Percentiles rank a stretch among this genome's conserved stretches.
Evolutionary conservation across 2,888 invertebrate species (phyloP).

Genomic region (Phorcus lineatus): DNA sequence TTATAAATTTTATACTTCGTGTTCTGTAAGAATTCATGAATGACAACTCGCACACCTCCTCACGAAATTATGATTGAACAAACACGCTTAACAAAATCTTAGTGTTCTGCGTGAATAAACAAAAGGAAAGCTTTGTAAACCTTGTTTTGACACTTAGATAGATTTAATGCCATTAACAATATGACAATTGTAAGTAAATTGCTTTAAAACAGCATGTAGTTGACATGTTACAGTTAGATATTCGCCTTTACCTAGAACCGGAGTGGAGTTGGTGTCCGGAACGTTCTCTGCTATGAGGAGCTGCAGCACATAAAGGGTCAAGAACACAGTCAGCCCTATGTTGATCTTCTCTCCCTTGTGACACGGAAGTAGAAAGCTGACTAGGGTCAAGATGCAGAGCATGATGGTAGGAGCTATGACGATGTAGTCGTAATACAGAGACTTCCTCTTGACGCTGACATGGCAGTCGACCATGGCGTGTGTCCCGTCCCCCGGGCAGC

Average conservation of each 20-base stretch:
- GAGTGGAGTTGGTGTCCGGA: slow-evolving; percentile 75
- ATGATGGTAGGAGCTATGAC: slow-evolving; percentile 74
- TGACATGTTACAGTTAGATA: too few relatives aligned
- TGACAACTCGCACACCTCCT: too few relatives aligned
- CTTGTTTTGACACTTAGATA: too few relatives aligned
- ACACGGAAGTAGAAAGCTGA: slow-evolving; percentile 73
- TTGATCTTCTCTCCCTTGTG: slow-evolving; percentile 75
- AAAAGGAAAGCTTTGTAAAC: too few relatives aligned
- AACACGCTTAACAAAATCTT: too few relatives aligned
- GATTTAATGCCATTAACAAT: too few relatives aligned
- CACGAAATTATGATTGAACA: too few relatives aligned
- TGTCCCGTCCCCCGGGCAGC: slow-evolving; percentile 61
- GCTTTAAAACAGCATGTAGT: too few relatives aligned
- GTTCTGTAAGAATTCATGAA: too few relatives aligned
- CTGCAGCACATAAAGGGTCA: slow-evolving; percentile 75
- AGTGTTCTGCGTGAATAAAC: too few relatives aligned
- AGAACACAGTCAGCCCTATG: slow-evolving; percentile 74
- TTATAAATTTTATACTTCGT: too few relatives aligned
- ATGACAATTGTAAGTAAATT: too few relatives aligned
- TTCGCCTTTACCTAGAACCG: slow-evolving; percentile 69
- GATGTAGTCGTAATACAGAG: slow-evolving; percentile 74
- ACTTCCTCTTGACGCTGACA: slow-evolving; percentile 65
- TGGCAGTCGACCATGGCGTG: slow-evolving; percentile 66
- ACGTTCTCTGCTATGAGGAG: slow-evolving; percentile 75
- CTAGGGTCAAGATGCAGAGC: slow-evolving; percentile 72